phyloP scores from a whole-genome alignment of 2,797 vertebrate species.

The Amphiprion clarkii region DNA sequence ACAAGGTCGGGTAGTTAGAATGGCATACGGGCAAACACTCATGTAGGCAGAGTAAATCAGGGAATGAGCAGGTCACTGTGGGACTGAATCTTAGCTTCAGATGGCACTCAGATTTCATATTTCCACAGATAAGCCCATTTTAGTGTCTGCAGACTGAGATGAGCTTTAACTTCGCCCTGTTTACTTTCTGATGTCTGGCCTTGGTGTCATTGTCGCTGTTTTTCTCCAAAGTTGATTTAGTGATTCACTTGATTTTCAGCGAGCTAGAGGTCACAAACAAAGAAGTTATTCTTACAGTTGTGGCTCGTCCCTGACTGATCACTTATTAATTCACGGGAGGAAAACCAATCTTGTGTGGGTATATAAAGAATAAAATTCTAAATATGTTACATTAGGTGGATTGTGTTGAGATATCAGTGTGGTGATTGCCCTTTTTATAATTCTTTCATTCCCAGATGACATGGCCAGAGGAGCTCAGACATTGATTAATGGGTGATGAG shows the following conservation, averaged over 20 bases:
- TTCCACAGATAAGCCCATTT: slow-evolving; percentile 75
- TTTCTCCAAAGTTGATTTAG: slow-evolving; percentile 50
- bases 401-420: slow-evolving; percentile 60
- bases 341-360: slow-evolving; percentile 14
- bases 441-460: slow-evolving; percentile 83
- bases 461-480: slow-evolving; percentile 83
- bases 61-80: slow-evolving; percentile 73
- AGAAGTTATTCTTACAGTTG: slow-evolving; percentile 1
- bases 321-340: not conserved
- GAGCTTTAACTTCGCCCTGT: slow-evolving; percentile 63
- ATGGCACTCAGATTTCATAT: slow-evolving; percentile 79
- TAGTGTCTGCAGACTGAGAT: slow-evolving; percentile 55
- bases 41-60: slow-evolving; percentile 57
- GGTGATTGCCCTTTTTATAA: slow-evolving; percentile 63
- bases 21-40: slow-evolving; percentile 10
- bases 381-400: slow-evolving; percentile 49
- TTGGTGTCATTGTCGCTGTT: slow-evolving; percentile 54
- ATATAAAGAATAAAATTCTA: slow-evolving; percentile 28
- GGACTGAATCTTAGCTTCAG: slow-evolving; percentile 77
- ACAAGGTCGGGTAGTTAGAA: slow-evolving; percentile 77
- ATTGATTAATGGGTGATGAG: slow-evolving; percentile 87
- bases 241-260: slow-evolving; percentile 26
- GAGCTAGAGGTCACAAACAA: slow-evolving; percentile 3
- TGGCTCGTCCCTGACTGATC: not conserved
- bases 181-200: slow-evolving; percentile 61